Base-by-base conservation (phyloP, 2,888 invertebrate genomes). In the Phyllotreta cruciferae region DNA sequence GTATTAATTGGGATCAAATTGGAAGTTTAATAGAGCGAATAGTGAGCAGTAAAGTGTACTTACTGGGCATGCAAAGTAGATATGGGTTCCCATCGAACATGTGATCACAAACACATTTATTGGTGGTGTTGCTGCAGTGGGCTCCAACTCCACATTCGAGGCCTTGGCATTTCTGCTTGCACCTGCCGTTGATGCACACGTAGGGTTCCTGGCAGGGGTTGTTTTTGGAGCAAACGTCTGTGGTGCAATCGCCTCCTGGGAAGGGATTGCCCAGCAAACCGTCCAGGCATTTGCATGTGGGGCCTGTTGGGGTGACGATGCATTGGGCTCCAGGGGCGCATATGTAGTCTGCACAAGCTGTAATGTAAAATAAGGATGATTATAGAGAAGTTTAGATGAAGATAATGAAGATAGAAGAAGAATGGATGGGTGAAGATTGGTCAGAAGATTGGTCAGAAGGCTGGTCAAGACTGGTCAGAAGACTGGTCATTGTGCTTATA, bases 1-100 rank as follows among this genome's bases (percentile, higher is more conserved):
- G n/a, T n/a, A n/a, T n/a, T n/a, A 24, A 1, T 24, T 3, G 24
- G 24, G 24, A 24, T 24, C 24, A 24, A 24, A 24, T 24, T 3
- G 24, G 4, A 3, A 24, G 24, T 24, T 24, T 24, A 24, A 24
- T 24, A 24, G 24, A 24, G 24, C 24, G 4, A 3, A 24, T 24
- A 24, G 24, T 24, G 4, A 24, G n/a, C n/a, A n/a, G 4, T 24
- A 24, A 24, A 24, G 1, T 24, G 24, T 4, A 24, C 91, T 90
- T 87, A 92, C 92, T 94, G 77, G 95, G 94, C 90, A 94, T 93
- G 76, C 95, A 95, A 54, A 95, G 85, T 34, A 94, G 83, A 77
- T 94, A 92, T 0, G 95, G 94, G 79, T 95, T 93, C 74, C 96
- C 96, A 67, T 93, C 87, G 78, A 94, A 94, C 77, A 91, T 91